Percentiles rank a stretch among this genome's conserved stretches.
These are phyloP conservation scores for Cygnus atratus DNA, from an alignment of 2,113 vertebrate genomes.

Conservation along the genomic window DNA sequence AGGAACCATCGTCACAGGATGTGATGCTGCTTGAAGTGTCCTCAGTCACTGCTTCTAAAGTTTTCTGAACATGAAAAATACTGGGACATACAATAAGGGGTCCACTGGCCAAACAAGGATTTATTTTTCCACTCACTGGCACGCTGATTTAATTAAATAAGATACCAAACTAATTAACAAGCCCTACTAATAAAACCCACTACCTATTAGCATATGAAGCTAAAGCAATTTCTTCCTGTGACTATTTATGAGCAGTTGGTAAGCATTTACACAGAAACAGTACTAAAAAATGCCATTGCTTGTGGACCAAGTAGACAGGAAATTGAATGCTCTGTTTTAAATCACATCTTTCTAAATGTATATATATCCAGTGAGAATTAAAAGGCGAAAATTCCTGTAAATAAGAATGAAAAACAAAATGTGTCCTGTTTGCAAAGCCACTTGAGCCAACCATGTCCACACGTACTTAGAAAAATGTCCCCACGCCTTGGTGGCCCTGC, in stretches of 20 bases:
- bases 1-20: neutral
- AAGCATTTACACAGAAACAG: constrained; percentile 23
- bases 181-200: constrained; percentile 27
- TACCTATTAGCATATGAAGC: constrained; percentile 31
- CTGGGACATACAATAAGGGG: neutral
- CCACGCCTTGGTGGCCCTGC: neutral
- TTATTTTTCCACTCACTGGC: constrained; percentile 24
- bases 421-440: neutral
- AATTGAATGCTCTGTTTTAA: neutral
- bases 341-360: neutral
- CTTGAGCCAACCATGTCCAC: neutral
- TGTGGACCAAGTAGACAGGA: neutral
- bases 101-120: neutral
- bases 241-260: constrained; percentile 39
- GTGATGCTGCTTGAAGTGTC: neutral
- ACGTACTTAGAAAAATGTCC: neutral
- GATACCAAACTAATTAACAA: constrained; percentile 56
- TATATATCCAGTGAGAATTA: neutral
- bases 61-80: neutral
- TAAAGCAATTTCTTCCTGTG: constrained; percentile 37
- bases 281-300: neutral
- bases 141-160: constrained; percentile 45
- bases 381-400: neutral
- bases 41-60: neutral
- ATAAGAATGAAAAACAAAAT: neutral